Percentiles rank a stretch among this genome's conserved stretches.
phyloP scores from a whole-genome alignment of 2,797 vertebrate species.

The Gallinago stenura region DNA sequence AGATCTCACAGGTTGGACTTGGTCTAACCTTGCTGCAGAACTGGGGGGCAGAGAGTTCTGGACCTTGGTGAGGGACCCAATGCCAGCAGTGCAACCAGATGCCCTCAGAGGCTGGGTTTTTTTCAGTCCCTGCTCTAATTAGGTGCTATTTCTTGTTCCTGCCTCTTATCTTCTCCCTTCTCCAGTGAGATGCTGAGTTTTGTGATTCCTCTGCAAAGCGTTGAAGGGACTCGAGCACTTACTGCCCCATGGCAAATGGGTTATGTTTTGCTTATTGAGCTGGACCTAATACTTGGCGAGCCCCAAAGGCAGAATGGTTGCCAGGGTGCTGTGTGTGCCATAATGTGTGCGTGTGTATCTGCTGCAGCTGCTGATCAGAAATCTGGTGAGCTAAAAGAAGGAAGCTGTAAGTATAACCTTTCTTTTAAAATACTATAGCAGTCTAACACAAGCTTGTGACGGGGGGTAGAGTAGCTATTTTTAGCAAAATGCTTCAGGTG shows the following conservation, averaged over 20 bases:
- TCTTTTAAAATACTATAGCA: neutral
- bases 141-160: neutral
- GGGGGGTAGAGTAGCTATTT: conserved; percentile 32
- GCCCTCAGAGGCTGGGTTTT: neutral
- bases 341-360: neutral
- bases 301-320: neutral
- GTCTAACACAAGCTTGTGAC: neutral
- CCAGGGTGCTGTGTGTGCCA: neutral
- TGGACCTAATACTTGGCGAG: neutral
- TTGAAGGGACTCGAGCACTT: neutral
- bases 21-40: neutral
- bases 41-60: neutral
- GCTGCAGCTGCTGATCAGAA: neutral
- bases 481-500: conserved; percentile 52
- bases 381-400: neutral
- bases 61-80: neutral
- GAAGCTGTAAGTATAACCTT: neutral
- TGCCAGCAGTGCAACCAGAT: neutral
- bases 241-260: neutral
- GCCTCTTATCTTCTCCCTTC: neutral
- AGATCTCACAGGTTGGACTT: neutral
- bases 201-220: neutral
- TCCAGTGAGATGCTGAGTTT: neutral
- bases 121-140: neutral
- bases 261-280: neutral